Conservation (phyloP, 2,888 invertebrate genomes). For the Epinotia ramella region DNA sequence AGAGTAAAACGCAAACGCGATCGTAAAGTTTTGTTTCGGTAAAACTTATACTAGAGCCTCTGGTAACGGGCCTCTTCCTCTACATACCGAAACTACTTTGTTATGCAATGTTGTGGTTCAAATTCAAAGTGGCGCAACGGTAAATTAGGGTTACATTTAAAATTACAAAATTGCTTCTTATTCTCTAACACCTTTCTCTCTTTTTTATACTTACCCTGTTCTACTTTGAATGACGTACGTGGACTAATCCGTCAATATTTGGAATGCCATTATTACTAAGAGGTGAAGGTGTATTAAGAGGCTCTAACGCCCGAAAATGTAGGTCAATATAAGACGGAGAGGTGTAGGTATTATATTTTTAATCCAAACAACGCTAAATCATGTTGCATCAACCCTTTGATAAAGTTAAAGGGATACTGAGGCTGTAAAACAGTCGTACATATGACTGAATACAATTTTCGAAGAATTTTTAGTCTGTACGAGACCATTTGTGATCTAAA, state of each 20-base stretch:
- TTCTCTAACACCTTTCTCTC: neutral
- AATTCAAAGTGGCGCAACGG: too few relatives aligned
- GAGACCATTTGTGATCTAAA: too few relatives aligned
- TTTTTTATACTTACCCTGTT: neutral
- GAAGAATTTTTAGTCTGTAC: too few relatives aligned
- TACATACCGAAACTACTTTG: neutral
- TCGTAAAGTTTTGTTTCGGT: too few relatives aligned
- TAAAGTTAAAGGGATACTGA: neutral
- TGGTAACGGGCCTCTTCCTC: neutral
- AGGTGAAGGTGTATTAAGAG: slow-evolving; percentile 1
- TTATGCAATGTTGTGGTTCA: too few relatives aligned
- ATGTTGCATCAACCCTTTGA: neutral
- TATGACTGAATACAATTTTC: neutral
- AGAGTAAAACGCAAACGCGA: too few relatives aligned
- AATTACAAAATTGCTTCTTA: too few relatives aligned
- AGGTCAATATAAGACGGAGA: too few relatives aligned
- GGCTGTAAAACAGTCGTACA: neutral
- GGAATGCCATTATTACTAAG: neutral
- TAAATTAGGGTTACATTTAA: too few relatives aligned
- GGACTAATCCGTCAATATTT: neutral
- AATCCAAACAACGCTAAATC: too few relatives aligned
- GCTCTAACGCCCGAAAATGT: neutral
- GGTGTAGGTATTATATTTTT: too few relatives aligned
- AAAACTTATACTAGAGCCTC: too few relatives aligned
- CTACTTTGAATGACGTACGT: neutral